Evolutionary conservation across 2,797 vertebrate species (phyloP).

Genomic region (Tenualosa thibaudeaui): DNA sequence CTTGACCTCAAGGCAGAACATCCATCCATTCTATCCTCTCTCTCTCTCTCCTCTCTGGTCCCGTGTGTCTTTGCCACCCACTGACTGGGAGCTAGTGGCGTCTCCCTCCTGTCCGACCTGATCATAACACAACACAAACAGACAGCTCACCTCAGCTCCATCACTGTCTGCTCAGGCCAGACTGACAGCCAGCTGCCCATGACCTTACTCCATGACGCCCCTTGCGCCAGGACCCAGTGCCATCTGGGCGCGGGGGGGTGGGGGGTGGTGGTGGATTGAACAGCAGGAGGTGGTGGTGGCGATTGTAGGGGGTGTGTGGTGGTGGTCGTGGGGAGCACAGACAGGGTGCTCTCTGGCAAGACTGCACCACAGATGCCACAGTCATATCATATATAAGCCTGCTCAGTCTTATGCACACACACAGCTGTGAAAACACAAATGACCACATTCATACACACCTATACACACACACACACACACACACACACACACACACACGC

Average conservation of each 20-base stretch:
- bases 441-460: not conserved
- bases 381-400: not conserved
- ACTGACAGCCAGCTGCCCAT: conserved; percentile 67
- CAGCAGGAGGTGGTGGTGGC: not conserved
- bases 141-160: conserved; percentile 75
- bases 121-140: conserved; percentile 76
- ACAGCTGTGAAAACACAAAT: not conserved
- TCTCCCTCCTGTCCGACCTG: conserved; percentile 73
- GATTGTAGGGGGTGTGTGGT: not conserved
- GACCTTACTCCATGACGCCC: conserved; percentile 65
- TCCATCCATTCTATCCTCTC: conserved; percentile 11
- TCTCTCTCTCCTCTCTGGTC: conserved; percentile 15
- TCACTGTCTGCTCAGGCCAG: conserved; percentile 68
- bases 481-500: conserved; percentile 13
- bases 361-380: not conserved
- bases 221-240: not conserved
- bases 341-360: not conserved
- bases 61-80: conserved; percentile 55
- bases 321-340: not conserved
- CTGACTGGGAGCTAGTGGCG: conserved; percentile 74
- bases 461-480: conserved; percentile 11
- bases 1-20: conserved; percentile 76
- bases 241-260: not conserved
- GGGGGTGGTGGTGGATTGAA: not conserved
- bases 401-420: not conserved